Base-by-base conservation (phyloP, 2,888 invertebrate species). In the Netelia inedita region DNA sequence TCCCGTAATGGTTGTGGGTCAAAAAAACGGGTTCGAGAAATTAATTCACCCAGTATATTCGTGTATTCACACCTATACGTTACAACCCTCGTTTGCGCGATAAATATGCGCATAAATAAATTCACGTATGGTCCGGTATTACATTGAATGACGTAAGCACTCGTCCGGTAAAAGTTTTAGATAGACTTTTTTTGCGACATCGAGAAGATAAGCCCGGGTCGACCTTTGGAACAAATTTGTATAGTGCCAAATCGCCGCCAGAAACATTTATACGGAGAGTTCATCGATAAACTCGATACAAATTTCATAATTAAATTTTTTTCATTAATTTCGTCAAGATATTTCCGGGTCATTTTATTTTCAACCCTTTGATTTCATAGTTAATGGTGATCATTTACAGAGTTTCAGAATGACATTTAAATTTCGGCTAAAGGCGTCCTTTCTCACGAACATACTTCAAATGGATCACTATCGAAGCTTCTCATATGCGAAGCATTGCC, bases 1-100 rank as follows among this genome's bases (percentile, higher is more conserved):
- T 65, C 57, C 9, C 73, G 66, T 66, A 76, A 66, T 66, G 66
- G n/a, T 76, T 66, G 76, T 55, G 66, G 66, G 63, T 63, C 35
- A 65, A 72, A 79, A 21, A 72, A 79, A 79, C 21, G 43, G 65
- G 63, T 65, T 65, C 46, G 55, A 5, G 3, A 57, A 72, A 66
- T 72, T 57, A n/a, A 53, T 72, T 79, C 63, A 35, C 63, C 9
- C 19, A 6, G 16, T 19, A 9, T 9, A 41, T 46, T 23, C 19
- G 43, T 21, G 43, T 19, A 28, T 69, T 21, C 61, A 23, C 6
- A 59, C 16, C 10, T 59, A 59, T 21, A 59, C 3, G 59, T 5
- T 16, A 59, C 35, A 35, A 35, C 10, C 10, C 19, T 21, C 10
- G 59, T 46, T 46, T 46, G 46, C 8, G 14, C 46, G 46, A 11